Conservation (phyloP, 2,797 vertebrate genomes). For the Enteromius viviparus region DNA sequence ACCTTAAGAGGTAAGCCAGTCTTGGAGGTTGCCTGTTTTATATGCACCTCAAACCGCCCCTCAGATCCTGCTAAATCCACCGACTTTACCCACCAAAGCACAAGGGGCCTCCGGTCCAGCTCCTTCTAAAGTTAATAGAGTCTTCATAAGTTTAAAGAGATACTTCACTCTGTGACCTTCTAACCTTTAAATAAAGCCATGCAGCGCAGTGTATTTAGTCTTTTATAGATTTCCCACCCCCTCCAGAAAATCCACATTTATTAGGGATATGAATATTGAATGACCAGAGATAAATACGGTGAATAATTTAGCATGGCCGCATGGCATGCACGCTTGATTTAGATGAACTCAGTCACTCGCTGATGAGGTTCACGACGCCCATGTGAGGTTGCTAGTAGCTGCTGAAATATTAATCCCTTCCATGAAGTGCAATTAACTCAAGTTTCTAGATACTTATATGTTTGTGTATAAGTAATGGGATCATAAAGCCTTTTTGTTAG, state of each 20-base stretch:
- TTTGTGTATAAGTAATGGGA: constrained; percentile 43
- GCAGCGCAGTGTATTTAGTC: constrained; percentile 69
- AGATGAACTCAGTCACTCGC: constrained; percentile 40
- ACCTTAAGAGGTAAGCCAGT: constrained; percentile 49
- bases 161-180: constrained; percentile 74
- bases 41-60: constrained; percentile 70
- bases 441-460: constrained; percentile 40
- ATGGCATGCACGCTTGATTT: constrained; percentile 36
- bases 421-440: constrained; percentile 44
- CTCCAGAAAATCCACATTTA: constrained; percentile 43
- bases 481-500: constrained; percentile 11
- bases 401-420: constrained; percentile 51
- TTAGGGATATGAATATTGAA: constrained; percentile 53
- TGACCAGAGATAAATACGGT: constrained; percentile 49
- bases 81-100: constrained; percentile 75
- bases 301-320: constrained; percentile 47
- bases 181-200: constrained; percentile 72
- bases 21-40: constrained; percentile 67
- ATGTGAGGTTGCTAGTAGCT: constrained; percentile 33
- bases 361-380: constrained; percentile 29
- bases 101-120: constrained; percentile 65
- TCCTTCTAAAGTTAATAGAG: constrained; percentile 75
- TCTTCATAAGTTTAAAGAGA: constrained; percentile 76
- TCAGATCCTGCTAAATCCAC: constrained; percentile 76
- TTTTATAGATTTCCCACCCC: constrained; percentile 54